Percentiles rank a stretch among this genome's conserved stretches.
Conservation (phyloP, 2,888 invertebrate species). For the Epirrita christyi region DNA sequence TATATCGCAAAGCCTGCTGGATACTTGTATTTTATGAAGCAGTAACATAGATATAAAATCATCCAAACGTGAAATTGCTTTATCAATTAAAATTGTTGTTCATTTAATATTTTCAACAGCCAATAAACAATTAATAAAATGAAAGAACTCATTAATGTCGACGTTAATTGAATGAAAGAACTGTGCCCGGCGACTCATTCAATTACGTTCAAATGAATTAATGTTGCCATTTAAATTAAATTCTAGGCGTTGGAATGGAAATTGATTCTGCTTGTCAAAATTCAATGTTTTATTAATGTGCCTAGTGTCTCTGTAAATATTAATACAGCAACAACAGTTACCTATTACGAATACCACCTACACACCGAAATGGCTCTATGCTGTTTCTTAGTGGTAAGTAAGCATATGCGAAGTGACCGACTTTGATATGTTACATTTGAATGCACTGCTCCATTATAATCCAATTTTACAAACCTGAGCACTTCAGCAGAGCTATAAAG, state of each 20-base stretch:
- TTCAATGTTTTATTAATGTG: neutral
- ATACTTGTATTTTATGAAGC: no score
- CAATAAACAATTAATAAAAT: constrained; percentile 13
- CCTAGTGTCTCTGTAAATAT: neutral
- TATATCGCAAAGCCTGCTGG: no score
- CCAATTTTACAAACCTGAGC: no score
- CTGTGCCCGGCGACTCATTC: constrained; percentile 49
- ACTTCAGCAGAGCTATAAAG: no score
- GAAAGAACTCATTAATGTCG: constrained; percentile 16
- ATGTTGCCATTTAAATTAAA: constrained; percentile 14
- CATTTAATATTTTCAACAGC: constrained; percentile 10
- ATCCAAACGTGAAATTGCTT: no score
- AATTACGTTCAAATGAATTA: constrained; percentile 42
- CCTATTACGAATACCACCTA: no score
- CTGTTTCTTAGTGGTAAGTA: no score
- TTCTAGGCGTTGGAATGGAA: neutral
- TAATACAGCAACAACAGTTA: neutral
- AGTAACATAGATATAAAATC: no score
- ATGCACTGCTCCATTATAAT: no score
- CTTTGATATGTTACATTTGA: neutral
- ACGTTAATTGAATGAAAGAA: constrained; percentile 58
- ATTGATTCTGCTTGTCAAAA: constrained; percentile 7
- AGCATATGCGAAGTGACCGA: no score
- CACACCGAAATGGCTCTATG: no score
- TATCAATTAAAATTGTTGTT: constrained; percentile 2